Conservation (phyloP, 2,797 vertebrate genomes). For the Phylloscopus collybita region DNA sequence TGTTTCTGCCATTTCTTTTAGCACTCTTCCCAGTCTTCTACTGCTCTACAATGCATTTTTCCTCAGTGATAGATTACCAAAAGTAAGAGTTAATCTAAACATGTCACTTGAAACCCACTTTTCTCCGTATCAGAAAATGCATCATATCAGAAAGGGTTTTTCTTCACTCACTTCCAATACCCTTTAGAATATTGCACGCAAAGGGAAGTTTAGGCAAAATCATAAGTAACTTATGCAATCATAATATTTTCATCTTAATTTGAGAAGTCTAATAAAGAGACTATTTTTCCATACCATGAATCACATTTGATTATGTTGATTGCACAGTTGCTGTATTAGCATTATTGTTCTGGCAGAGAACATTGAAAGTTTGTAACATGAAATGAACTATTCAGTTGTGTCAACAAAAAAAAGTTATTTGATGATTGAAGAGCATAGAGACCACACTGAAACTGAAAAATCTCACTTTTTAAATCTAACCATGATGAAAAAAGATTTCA, state of each 20-base stretch:
- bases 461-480: neutral
- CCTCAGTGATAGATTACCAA: neutral
- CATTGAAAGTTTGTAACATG: neutral
- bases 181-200: neutral
- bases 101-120: neutral
- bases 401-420: neutral
- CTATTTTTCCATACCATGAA: neutral
- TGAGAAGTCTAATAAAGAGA: neutral
- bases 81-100: neutral
- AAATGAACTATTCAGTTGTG: neutral
- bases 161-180: conserved; percentile 10
- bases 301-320: conserved; percentile 26
- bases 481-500: neutral
- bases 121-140: neutral
- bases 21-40: neutral
- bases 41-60: neutral
- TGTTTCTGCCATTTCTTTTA: neutral
- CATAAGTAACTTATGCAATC: neutral
- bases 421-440: neutral
- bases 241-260: conserved; percentile 12
- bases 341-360: conserved; percentile 1
- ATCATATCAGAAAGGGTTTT: neutral
- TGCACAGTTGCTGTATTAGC: neutral
- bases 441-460: neutral
- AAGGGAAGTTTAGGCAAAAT: neutral